phyloP scores from a whole-genome alignment of 1,140 invertebrate species.

The Leguminivora glycinivorella region DNA sequence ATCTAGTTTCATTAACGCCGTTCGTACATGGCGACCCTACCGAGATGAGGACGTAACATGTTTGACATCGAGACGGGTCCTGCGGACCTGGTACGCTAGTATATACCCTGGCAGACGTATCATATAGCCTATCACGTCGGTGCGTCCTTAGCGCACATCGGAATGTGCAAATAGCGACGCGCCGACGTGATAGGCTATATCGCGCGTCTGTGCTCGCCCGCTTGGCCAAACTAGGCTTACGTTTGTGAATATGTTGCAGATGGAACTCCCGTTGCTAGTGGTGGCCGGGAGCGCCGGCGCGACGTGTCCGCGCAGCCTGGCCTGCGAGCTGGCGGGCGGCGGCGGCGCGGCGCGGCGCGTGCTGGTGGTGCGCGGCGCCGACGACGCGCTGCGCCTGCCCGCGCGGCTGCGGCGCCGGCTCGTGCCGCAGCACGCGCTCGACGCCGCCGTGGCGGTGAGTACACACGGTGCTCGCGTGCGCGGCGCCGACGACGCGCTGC shows the following conservation, averaged over 20 bases:
- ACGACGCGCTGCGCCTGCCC: constrained; percentile 46
- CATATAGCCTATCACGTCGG: no score
- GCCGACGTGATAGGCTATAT: no score
- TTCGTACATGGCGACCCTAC: no score
- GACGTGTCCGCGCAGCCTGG: background rate
- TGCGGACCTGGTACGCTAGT: no score
- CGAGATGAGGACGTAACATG: no score
- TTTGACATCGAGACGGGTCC: no score
- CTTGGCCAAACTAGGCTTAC: no score
- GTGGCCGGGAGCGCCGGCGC: constrained; percentile 38
- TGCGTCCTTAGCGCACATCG: no score
- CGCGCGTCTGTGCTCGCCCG: no score
- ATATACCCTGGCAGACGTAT: no score
- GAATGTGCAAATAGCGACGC: no score
- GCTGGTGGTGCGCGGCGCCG: constrained; percentile 46
- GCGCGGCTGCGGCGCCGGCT: constrained; percentile 34
- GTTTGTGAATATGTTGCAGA: constrained; percentile 68
- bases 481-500: constrained; percentile 41
- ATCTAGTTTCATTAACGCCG: no score
- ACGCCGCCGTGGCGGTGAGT: constrained; percentile 46
- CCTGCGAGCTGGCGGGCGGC: constrained; percentile 29
- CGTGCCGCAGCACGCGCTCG: constrained; percentile 54
- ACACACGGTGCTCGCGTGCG: constrained; percentile 10
- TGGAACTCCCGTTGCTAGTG: constrained; percentile 51
- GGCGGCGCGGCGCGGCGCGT: constrained; percentile 35